phyloP scores from a whole-genome alignment of 2,888 invertebrate genomes.

The Toxonevra muliebris region DNA sequence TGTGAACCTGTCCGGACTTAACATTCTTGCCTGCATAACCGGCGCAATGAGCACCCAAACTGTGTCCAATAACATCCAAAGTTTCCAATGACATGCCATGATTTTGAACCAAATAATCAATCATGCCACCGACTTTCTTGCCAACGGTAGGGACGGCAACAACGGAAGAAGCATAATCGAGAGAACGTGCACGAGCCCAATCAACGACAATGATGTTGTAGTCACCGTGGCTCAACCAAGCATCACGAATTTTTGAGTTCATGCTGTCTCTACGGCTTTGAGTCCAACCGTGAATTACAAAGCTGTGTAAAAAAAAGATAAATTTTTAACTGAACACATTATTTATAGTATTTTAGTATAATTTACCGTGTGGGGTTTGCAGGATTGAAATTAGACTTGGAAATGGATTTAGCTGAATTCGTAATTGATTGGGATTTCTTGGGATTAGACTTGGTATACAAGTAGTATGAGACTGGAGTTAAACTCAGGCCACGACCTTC shows the following conservation, averaged over 20 bases:
- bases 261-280: slow-evolving; percentile 65
- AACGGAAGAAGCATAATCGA: slow-evolving; percentile 68
- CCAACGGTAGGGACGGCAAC: slow-evolving; percentile 53
- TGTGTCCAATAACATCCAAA: slow-evolving; percentile 69
- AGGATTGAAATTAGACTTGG: slow-evolving; percentile 42
- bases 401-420: slow-evolving; percentile 34
- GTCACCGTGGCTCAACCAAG: slow-evolving; percentile 67
- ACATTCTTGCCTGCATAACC: slow-evolving; percentile 70
- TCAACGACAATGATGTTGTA: slow-evolving; percentile 70
- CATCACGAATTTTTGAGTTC: slow-evolving; percentile 49
- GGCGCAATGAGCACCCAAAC: slow-evolving; percentile 71
- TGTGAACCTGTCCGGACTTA: slow-evolving; percentile 68
- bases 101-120: slow-evolving; percentile 63
- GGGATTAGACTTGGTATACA: slow-evolving; percentile 54
- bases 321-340: too few relatives aligned
- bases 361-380: slow-evolving; percentile 42
- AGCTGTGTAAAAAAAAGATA: slow-evolving; percentile 34
- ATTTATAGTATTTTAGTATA: slow-evolving; percentile 47
- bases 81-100: slow-evolving; percentile 65
- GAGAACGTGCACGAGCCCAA: slow-evolving; percentile 67
- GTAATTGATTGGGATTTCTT: slow-evolving; percentile 43
- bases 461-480: slow-evolving; percentile 40
- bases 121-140: slow-evolving; percentile 42
- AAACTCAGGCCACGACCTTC: slow-evolving; percentile 34
- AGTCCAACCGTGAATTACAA: slow-evolving; percentile 68